Percentiles rank a stretch among this genome's conserved stretches.
phyloP scores from a whole-genome alignment of 2,797 vertebrate species.

The Mus caroli region DNA sequence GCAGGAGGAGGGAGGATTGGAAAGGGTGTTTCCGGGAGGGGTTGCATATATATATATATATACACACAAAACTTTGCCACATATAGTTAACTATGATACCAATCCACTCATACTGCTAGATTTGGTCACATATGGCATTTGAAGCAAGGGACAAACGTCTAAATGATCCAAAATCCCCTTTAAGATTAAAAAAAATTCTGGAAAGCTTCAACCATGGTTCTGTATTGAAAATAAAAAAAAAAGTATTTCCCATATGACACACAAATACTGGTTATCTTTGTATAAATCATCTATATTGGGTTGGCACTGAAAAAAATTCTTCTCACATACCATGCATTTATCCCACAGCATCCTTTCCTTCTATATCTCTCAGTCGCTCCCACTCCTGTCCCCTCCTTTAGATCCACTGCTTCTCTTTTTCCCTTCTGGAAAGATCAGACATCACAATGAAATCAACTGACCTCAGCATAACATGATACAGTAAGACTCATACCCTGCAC shows the following conservation, averaged over 20 bases:
- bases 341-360: background rate
- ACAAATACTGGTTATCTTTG: background rate
- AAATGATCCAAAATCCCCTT: background rate
- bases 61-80: too few species aligned
- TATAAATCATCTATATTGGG: fast-evolving
- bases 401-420: background rate
- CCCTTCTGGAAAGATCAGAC: background rate
- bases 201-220: background rate
- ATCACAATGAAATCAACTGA: background rate
- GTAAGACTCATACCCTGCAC: too few species aligned
- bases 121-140: background rate
- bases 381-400: background rate
- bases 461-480: background rate
- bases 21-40: too few species aligned
- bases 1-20: too few species aligned
- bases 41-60: too few species aligned
- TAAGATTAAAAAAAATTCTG: background rate
- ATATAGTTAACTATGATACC: background rate
- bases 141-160: background rate
- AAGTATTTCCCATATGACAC: too few species aligned
- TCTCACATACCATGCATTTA: background rate
- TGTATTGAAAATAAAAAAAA: background rate
- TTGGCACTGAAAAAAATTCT: background rate
- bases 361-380: background rate
- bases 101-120: background rate